Conservation (phyloP, 2,797 vertebrate species). For the Thamnophis elegans region DNA sequence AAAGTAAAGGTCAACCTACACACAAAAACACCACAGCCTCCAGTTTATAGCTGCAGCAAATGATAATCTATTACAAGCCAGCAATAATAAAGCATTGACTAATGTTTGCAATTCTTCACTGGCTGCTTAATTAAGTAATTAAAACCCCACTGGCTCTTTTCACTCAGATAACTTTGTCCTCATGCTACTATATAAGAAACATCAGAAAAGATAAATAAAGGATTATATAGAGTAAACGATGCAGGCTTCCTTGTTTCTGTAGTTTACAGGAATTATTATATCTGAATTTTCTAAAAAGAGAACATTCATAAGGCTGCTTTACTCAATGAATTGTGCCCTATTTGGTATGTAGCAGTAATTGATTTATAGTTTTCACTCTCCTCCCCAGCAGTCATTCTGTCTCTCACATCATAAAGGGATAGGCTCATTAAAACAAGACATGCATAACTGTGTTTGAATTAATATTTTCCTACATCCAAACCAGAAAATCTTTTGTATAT, state of each 20-base stretch:
- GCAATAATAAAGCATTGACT: not conserved
- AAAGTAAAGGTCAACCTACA: not conserved
- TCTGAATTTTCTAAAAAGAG: not conserved
- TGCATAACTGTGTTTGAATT: not conserved
- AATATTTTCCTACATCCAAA: not conserved
- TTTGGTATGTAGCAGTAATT: not conserved
- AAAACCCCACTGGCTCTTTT: slow-evolving; percentile 5
- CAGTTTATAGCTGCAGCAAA: not conserved
- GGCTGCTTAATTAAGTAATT: slow-evolving; percentile 24
- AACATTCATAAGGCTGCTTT: not conserved
- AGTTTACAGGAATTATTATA: not conserved
- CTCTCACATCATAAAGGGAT: not conserved
- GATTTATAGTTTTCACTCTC: not conserved
- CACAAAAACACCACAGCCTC: not conserved
- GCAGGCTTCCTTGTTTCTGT: not conserved
- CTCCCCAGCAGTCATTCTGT: not conserved
- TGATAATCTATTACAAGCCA: not conserved
- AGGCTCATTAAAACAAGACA: not conserved
- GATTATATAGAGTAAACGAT: not conserved
- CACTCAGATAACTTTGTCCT: not conserved
- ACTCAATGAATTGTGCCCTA: not conserved
- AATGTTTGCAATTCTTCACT: not conserved
- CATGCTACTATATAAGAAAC: not conserved
- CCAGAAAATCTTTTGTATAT: not conserved
- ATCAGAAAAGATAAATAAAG: not conserved